A percentile compares a stretch with the other conserved stretches of the same genome.
phyloP scores from a whole-genome alignment of 2,113 vertebrate genomes.

The Strix aluco region DNA sequence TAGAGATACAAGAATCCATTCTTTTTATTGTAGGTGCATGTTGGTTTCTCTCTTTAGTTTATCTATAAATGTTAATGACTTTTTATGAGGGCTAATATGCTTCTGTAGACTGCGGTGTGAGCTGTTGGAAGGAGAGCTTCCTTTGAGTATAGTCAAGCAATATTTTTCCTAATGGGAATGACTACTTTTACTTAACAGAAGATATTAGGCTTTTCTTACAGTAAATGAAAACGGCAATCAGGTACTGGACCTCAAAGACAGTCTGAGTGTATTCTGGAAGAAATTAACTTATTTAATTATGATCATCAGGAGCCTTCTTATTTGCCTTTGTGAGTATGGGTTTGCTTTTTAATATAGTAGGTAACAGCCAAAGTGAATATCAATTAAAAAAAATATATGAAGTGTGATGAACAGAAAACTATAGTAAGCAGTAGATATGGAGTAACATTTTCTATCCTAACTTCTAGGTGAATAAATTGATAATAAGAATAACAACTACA shows the following conservation, averaged over 20 bases:
- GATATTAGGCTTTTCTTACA: background rate
- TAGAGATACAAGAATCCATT: background rate
- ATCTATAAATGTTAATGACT: background rate
- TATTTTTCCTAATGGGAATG: background rate
- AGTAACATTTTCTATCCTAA: background rate
- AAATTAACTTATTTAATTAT: constrained; percentile 36
- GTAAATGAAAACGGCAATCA: background rate
- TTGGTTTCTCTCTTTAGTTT: background rate
- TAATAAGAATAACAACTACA: background rate
- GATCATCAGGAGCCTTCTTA: background rate
- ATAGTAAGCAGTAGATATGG: background rate
- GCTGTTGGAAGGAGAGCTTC: background rate
- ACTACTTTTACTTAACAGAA: background rate
- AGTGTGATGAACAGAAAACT: background rate
- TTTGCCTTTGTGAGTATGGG: background rate
- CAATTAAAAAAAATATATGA: background rate
- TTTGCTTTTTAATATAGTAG: background rate
- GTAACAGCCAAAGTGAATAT: background rate
- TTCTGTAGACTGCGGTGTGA: background rate
- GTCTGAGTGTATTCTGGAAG: background rate
- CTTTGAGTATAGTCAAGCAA: background rate
- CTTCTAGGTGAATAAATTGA: background rate
- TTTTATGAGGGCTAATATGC: background rate
- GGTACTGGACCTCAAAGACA: background rate
- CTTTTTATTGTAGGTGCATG: fast-evolving